phyloP scores from a whole-genome alignment of 2,888 invertebrate species.

The Caenorhabditis becei region DNA sequence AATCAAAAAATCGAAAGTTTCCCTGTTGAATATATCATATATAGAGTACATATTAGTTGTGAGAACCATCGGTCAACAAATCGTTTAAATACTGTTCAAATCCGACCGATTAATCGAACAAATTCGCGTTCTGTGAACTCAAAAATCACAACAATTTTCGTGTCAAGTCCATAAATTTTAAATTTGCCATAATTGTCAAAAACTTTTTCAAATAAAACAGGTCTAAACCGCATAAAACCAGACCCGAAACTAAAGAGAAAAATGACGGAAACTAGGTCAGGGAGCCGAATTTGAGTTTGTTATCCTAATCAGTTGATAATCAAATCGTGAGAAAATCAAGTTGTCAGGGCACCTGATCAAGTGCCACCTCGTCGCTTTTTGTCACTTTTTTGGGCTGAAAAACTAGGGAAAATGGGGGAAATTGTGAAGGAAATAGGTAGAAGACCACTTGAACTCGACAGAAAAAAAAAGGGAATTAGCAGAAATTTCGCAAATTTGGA shows the following conservation, averaged over 20 bases:
- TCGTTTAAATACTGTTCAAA: neutral
- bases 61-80: too few relatives aligned
- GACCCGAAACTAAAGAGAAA: too few relatives aligned
- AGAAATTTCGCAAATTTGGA: neutral
- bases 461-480: neutral
- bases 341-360: neutral
- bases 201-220: too few relatives aligned
- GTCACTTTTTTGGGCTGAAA: neutral
- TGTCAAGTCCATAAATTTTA: too few relatives aligned
- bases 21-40: too few relatives aligned
- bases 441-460: neutral
- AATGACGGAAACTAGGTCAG: too few relatives aligned
- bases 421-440: too few relatives aligned
- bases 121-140: slow-evolving; percentile 6
- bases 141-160: neutral
- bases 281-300: neutral
- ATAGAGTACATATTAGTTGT: too few relatives aligned
- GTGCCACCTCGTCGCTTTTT: slow-evolving; percentile 4
- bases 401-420: neutral
- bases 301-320: neutral
- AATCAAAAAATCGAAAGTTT: too few relatives aligned
- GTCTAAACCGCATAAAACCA: too few relatives aligned
- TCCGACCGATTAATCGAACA: neutral
- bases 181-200: too few relatives aligned
- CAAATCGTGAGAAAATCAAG: neutral